phyloP scores from a whole-genome alignment of 1,140 invertebrate species.

The Hesperophylax magnus region DNA sequence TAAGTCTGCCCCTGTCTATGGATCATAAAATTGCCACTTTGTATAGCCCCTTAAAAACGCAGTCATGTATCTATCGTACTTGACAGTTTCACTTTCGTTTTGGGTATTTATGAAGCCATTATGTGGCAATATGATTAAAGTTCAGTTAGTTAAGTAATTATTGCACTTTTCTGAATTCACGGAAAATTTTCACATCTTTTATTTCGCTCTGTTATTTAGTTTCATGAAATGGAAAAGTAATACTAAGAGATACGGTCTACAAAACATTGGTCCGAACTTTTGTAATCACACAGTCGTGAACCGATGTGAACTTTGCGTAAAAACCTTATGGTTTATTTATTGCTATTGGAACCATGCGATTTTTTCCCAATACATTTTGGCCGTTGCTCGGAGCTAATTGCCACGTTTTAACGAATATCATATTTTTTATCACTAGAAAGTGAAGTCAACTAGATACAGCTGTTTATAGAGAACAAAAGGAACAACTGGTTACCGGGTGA shows the following conservation, averaged over 20 bases:
- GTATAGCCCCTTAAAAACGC: constrained; percentile 4
- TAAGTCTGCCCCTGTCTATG: background rate
- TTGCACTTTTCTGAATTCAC: background rate
- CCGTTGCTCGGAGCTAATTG: constrained; percentile 14
- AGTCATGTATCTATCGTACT: background rate
- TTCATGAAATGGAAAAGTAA: too few relatives aligned
- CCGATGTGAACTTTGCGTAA: constrained; percentile 15
- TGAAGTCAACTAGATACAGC: constrained; percentile 17
- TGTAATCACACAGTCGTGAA: constrained; percentile 14
- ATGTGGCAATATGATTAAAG: too few relatives aligned
- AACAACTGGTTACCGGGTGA: constrained; percentile 19
- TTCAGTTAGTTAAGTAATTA: background rate
- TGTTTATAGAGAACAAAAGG: constrained; percentile 19
- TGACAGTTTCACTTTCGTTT: constrained; percentile 2
- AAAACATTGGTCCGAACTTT: background rate
- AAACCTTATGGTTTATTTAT: constrained; percentile 2
- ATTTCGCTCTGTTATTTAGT: too few relatives aligned
- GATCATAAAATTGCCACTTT: constrained; percentile 11
- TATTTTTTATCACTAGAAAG: constrained; percentile 24
- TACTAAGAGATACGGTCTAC: background rate
- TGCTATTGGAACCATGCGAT: constrained; percentile 5
- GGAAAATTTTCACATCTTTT: too few relatives aligned
- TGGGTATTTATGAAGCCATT: background rate
- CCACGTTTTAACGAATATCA: constrained; percentile 16
- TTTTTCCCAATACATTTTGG: constrained; percentile 16